Evolutionary conservation across 2,113 vertebrate species (phyloP).

Genomic region (Eolophus roseicapilla): DNA sequence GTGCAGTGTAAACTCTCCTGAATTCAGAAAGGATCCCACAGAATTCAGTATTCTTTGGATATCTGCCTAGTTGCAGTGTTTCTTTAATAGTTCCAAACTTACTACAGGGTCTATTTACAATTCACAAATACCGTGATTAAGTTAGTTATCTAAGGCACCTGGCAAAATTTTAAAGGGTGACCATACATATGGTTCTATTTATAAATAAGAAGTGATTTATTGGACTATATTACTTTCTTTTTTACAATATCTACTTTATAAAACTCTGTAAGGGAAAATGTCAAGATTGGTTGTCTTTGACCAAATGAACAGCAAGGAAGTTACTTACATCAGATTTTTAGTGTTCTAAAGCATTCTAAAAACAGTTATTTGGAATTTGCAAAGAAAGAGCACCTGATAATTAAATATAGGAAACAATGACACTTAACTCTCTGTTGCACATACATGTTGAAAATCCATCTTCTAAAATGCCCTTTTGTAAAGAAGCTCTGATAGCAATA

Average conservation of each 20-base stretch:
- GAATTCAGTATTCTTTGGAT: slow-evolving; percentile 25
- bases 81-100: slow-evolving; percentile 42
- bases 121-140: slow-evolving; percentile 39
- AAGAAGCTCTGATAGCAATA: background rate
- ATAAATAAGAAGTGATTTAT: slow-evolving; percentile 20
- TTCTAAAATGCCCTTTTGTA: background rate
- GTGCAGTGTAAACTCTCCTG: background rate
- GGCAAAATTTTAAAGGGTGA: slow-evolving; percentile 39
- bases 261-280: background rate
- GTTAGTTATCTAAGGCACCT: slow-evolving; percentile 44
- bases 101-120: slow-evolving; percentile 30
- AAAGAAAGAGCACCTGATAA: background rate
- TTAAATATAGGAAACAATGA: background rate
- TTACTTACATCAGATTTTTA: background rate
- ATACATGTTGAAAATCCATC: background rate
- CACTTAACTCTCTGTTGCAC: background rate
- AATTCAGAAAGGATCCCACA: slow-evolving; percentile 13
- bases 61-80: slow-evolving; percentile 10
- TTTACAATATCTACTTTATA: background rate
- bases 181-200: slow-evolving; percentile 29
- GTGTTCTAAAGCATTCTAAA: background rate
- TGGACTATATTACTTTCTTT: background rate
- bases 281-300: background rate
- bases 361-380: background rate
- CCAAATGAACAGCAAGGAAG: background rate